Evolutionary conservation across 2,797 vertebrate species (phyloP).

Genomic region (Amphiprion clarkii): DNA sequence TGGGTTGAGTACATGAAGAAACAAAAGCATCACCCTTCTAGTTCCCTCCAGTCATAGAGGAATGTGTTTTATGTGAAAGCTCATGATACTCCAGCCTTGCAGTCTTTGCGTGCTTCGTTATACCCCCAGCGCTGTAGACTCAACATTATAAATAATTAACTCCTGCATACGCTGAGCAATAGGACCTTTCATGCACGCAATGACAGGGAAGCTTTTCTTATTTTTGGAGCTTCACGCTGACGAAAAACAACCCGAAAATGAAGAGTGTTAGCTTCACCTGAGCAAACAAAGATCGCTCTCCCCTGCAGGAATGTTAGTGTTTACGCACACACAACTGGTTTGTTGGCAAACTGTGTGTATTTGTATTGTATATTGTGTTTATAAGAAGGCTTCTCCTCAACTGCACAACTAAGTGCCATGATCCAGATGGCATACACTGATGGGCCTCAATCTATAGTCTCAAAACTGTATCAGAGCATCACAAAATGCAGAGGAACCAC

Average conservation of each 20-base stretch:
- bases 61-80: background rate
- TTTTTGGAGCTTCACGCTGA: background rate
- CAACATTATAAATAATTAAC: conserved; percentile 62
- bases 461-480: too few relatives aligned
- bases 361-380: background rate
- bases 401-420: too few relatives aligned
- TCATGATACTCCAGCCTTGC: background rate
- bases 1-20: background rate
- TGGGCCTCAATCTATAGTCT: too few relatives aligned
- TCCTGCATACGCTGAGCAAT: conserved; percentile 15
- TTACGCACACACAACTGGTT: background rate
- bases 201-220: background rate
- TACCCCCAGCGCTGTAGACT: conserved; percentile 26
- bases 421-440: too few relatives aligned
- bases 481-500: too few relatives aligned
- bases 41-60: background rate
- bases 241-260: background rate
- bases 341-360: conserved; percentile 17
- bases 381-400: too few relatives aligned
- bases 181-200: background rate
- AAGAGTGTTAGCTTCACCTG: background rate
- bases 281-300: background rate
- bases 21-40: background rate
- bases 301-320: conserved; percentile 1
- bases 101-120: conserved; percentile 12